Evolutionary conservation across 64 coral and sea anemone species (phyloP).

Genomic region (Pachyseris speciosa): DNA sequence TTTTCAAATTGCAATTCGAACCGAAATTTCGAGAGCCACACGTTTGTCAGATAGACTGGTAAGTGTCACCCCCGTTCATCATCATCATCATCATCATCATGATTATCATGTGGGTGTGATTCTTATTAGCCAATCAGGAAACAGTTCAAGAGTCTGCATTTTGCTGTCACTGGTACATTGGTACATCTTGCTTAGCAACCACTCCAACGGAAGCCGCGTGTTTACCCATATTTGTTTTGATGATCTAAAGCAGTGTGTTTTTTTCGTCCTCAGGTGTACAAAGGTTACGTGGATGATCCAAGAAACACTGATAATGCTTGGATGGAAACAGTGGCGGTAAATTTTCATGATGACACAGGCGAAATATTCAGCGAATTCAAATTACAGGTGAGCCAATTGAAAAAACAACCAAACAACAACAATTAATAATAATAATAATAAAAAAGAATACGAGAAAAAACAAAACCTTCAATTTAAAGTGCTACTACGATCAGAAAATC

Average conservation of each 20-base stretch:
- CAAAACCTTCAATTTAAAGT: too few relatives aligned
- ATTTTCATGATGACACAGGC: conserved; percentile 96
- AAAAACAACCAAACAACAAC: neutral
- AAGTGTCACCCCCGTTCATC: too few relatives aligned
- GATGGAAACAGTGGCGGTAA: conserved; percentile 97
- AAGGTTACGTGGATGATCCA: conserved; percentile 98
- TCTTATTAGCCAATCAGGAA: too few relatives aligned
- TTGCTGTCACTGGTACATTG: too few relatives aligned
- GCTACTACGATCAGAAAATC: neutral
- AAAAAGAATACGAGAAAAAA: neutral
- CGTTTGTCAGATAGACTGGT: too few relatives aligned
- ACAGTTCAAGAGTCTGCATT: too few relatives aligned
- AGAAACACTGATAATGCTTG: conserved; percentile 96
- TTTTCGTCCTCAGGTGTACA: conserved; percentile 78
- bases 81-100: too few relatives aligned
- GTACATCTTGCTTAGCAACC: too few relatives aligned
- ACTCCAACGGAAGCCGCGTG: too few relatives aligned
- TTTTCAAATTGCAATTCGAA: too few relatives aligned
- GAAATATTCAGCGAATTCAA: conserved; percentile 92
- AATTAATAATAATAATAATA: neutral
- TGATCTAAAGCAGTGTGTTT: neutral
- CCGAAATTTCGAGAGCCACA: too few relatives aligned
- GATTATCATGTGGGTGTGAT: too few relatives aligned
- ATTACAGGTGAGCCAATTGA: conserved; percentile 66
- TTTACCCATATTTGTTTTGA: neutral